Evolutionary conservation across 1,140 invertebrate species (phyloP), one percentile per base, ranked within the genome.

Genomic region (Anastrepha ludens): DNA sequence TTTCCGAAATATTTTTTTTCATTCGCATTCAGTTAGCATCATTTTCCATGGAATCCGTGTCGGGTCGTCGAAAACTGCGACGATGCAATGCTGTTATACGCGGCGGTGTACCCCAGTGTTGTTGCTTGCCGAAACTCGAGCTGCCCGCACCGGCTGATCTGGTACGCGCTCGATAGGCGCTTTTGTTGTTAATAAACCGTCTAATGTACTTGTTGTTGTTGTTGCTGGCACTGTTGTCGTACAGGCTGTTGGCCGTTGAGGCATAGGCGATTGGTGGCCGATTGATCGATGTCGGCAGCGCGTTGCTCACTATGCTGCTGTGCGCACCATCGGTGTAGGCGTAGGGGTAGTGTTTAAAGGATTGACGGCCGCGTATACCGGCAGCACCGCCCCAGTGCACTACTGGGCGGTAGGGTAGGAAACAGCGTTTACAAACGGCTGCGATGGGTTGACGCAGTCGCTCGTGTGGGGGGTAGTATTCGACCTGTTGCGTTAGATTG

Each of bases 401-500:
- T 88, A 91, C 90, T 86, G 92, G 91, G 89, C 90, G 90, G 85
- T 91, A 92, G 85, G 91, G 91, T 89, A 92, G 88, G 89, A 91
- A 91, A 89, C 92, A 93, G 81, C 91, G 91, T 89, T 92, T 93
- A 93, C 92, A 93, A 93, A 90, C 92, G 92, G 90, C 92, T 90
- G 91, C 92, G 92, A 90, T 92, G 90, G 91, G 92, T 93, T 93
- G 92, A 91, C 90, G 92, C 91, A 92, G 92, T 92, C 91, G 92
- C 92, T 93, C 92, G 90, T 90, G 92, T 93, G 90, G 92, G 92
- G 90, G 92, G 92, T 90, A 93, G 88, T 91, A 93, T 90, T 90
- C 93, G 92, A 91, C 92, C 93, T 93, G 89, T 67, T 13, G 47
- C 13, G 47, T 62, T 62, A 13, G 13, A n/a, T 62, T 15, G 60